Evolutionary conservation across 2,797 vertebrate genomes (phyloP).

Genomic region (Champsocephalus esox): DNA sequence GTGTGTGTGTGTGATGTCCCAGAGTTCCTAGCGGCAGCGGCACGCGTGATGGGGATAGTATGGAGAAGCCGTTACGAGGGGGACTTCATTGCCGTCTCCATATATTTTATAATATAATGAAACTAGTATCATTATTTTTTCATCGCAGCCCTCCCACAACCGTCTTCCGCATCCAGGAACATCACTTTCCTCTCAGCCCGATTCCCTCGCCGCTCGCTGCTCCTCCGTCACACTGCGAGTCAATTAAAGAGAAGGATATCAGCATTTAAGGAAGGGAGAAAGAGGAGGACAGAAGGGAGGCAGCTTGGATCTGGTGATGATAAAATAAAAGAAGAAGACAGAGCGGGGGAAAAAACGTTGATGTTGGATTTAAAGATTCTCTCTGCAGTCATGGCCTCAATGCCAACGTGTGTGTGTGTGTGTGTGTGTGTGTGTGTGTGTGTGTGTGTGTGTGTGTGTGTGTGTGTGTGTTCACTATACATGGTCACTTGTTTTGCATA

Average conservation of each 20-base stretch:
- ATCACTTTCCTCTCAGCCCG: slow-evolving; percentile 57
- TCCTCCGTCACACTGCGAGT: slow-evolving; percentile 61
- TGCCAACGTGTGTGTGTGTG: neutral
- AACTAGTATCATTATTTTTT: slow-evolving; percentile 80
- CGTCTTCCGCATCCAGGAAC: slow-evolving; percentile 72
- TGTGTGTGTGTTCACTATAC: too few species aligned
- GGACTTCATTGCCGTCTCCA: slow-evolving; percentile 59
- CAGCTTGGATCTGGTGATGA: slow-evolving; percentile 8
- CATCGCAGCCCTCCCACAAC: slow-evolving; percentile 77
- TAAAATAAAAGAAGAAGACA: neutral
- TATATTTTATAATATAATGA: slow-evolving; percentile 74
- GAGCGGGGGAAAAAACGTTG: neutral
- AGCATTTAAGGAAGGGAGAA: slow-evolving; percentile 27
- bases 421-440: too few species aligned
- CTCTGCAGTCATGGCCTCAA: slow-evolving; percentile 2
- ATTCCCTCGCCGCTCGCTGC: slow-evolving; percentile 38
- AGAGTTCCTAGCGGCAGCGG: slow-evolving; percentile 49
- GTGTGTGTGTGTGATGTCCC: slow-evolving; percentile 37
- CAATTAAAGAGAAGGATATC: slow-evolving; percentile 74
- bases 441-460: too few species aligned
- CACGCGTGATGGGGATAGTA: slow-evolving; percentile 64
- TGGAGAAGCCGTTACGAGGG: slow-evolving; percentile 54
- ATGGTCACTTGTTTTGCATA: too few species aligned
- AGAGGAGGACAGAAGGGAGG: too few species aligned
- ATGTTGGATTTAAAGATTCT: slow-evolving; percentile 12